A percentile compares a stretch with the other conserved stretches of the same genome.
Conservation (phyloP, 1,140 invertebrate species). For the Drosophila repletoides region DNA sequence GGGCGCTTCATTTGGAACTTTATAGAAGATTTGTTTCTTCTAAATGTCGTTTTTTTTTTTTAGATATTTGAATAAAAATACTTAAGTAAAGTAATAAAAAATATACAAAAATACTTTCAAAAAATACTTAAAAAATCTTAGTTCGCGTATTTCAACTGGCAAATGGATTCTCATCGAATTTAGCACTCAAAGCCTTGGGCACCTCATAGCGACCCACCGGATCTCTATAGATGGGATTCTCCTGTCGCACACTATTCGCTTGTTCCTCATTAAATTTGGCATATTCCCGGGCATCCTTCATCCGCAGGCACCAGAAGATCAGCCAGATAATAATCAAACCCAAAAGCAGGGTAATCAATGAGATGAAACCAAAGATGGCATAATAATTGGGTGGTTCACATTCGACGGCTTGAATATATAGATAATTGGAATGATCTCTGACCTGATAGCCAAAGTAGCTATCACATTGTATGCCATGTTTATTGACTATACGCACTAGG, state of each 20-base stretch:
- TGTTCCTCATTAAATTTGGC: constrained; percentile 83
- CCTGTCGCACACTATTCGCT: constrained; percentile 73
- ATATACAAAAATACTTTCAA: too few relatives aligned
- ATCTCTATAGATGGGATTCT: constrained; percentile 84
- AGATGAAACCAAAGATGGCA: constrained; percentile 74
- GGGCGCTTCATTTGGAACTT: too few relatives aligned
- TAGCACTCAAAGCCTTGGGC: constrained; percentile 77
- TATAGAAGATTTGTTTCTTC: too few relatives aligned
- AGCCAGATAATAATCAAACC: constrained; percentile 82
- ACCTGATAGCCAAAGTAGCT: constrained; percentile 83
- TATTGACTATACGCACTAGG: constrained; percentile 81
- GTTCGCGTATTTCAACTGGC: too few relatives aligned
- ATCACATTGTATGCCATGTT: constrained; percentile 83
- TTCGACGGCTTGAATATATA: constrained; percentile 79
- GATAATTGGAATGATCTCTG: constrained; percentile 62
- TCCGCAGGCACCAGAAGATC: constrained; percentile 81
- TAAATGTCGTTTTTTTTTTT: too few relatives aligned
- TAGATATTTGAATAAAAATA: too few relatives aligned
- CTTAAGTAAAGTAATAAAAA: too few relatives aligned
- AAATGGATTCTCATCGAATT: constrained; percentile 66
- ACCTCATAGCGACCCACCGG: constrained; percentile 83
- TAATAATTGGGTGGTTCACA: constrained; percentile 76
- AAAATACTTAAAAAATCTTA: too few relatives aligned
- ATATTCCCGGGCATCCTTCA: constrained; percentile 83
- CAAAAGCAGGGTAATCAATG: constrained; percentile 81